Base-by-base conservation (phyloP, 1,140 invertebrate species). In the Bombus turneri region DNA sequence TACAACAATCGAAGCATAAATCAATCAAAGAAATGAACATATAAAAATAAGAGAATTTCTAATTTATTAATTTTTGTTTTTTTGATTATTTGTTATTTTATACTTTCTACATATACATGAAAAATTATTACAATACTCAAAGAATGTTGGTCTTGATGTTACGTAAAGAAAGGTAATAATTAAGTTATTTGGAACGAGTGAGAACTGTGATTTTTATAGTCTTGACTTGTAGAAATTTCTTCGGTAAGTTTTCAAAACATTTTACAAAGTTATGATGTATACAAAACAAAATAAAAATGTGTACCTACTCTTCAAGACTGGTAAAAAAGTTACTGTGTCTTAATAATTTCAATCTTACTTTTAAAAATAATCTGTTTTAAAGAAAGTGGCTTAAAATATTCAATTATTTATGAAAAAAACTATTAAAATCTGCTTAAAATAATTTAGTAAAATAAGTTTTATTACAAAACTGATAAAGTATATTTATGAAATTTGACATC, bases 291-390 rank as follows among this genome's bases (percentile, higher is more conserved):
- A 88, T 77, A 86, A 84, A 91, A 87, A 88, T 87, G 81, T 93
- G 89, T 93, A 93, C 88, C 91, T 92, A 91, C 87, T 92, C 91
- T 92, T 89, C 91, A 92, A 93, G 91, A 93, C 92, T 92, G 90
- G 85, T 92, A 92, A 91, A 53, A 22, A 53, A 22, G 47, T 90
- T 89, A 87, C 88, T 92, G 91, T 92, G 90, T 93, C 91, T 90
- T 82, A 91, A 92, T 92, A 83, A 91, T 53, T 71, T 31, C 5
- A 22, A 41, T 72, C 3, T 81, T 59, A 31, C 8, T n/a, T 71
- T 41, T 57, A 37, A 28, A 37, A 64, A 64, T 41, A 62, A 68
- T 12, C 10, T 37, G 18, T 68, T 68, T 18, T 66, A 66, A 66
- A 34, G 59, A 68, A 68, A 68, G 34, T 68, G 10, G 4, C 18